phyloP scores from a whole-genome alignment of 2,888 invertebrate genomes.

The Chirona hameri region DNA sequence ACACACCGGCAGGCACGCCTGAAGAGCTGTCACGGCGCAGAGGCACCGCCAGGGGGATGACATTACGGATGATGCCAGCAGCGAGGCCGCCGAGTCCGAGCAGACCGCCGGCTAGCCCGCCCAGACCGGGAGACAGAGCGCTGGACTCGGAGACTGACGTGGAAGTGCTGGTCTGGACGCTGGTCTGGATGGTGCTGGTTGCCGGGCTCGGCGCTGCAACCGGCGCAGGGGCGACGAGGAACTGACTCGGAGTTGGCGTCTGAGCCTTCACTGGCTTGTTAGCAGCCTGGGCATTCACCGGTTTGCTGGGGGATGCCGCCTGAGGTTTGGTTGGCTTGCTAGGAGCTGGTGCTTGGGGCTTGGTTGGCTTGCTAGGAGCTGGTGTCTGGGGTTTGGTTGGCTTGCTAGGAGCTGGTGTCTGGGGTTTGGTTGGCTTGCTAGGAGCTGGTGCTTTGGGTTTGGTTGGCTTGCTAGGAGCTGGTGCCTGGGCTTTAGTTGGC shows the following conservation, averaged over 20 bases:
- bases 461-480: background rate
- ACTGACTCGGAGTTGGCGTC: no score
- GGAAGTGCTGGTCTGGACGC: background rate
- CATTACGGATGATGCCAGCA: background rate
- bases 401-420: background rate
- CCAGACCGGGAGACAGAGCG: background rate
- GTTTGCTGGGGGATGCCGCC: no score
- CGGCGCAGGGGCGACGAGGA: background rate
- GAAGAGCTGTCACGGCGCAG: background rate
- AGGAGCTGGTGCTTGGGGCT: background rate
- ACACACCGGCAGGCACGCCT: background rate
- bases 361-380: background rate
- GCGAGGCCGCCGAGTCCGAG: background rate
- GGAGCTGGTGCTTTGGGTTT: background rate
- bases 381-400: background rate
- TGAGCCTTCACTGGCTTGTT: no score
- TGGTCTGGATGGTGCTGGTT: background rate
- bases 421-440: background rate
- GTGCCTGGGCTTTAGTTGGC: background rate
- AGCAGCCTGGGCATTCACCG: no score
- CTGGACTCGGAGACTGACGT: background rate
- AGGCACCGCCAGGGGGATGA: background rate
- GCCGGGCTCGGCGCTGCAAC: background rate
- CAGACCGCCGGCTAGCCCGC: background rate
- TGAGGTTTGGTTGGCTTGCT: background rate